Evolutionary conservation across 2,797 vertebrate species (phyloP).

Genomic region (Huso huso): DNA sequence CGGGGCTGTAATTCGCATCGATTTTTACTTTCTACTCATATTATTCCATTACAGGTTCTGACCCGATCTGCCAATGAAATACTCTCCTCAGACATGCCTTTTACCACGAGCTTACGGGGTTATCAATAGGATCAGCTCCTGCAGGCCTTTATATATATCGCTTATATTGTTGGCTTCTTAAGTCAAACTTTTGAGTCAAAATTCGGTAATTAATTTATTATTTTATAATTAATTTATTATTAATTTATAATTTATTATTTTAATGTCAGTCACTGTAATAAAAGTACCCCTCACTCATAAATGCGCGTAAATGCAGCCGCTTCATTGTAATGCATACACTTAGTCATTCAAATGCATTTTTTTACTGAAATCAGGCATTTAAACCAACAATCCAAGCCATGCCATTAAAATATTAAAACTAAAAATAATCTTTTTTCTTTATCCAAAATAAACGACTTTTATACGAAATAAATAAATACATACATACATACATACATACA

Average conservation of each 20-base stretch:
- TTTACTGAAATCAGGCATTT: slow-evolving; percentile 34
- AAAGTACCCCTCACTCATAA: background rate
- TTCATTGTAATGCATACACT: background rate
- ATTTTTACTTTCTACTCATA: slow-evolving; percentile 51
- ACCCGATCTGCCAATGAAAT: slow-evolving; percentile 15
- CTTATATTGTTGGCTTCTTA: too few relatives aligned
- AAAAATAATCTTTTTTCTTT: slow-evolving; percentile 72
- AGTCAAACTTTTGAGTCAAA: too few relatives aligned
- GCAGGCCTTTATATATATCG: too few relatives aligned
- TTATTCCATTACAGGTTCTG: slow-evolving; percentile 52
- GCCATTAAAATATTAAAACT: slow-evolving; percentile 80
- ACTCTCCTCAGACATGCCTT: background rate
- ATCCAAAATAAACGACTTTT: slow-evolving; percentile 73
- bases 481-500: background rate
- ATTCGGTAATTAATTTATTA: too few relatives aligned
- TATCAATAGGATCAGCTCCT: too few relatives aligned
- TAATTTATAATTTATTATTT: too few relatives aligned
- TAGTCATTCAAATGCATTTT: slow-evolving; percentile 9
- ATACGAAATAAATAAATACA: slow-evolving; percentile 1
- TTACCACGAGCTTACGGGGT: too few relatives aligned
- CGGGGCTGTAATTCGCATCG: slow-evolving; percentile 42
- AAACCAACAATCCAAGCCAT: slow-evolving; percentile 58
- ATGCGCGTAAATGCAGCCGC: background rate
- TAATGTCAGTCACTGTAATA: too few relatives aligned
- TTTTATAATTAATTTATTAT: too few relatives aligned